phyloP scores from a whole-genome alignment of 2,113 vertebrate genomes.

The Furnarius figulus region DNA sequence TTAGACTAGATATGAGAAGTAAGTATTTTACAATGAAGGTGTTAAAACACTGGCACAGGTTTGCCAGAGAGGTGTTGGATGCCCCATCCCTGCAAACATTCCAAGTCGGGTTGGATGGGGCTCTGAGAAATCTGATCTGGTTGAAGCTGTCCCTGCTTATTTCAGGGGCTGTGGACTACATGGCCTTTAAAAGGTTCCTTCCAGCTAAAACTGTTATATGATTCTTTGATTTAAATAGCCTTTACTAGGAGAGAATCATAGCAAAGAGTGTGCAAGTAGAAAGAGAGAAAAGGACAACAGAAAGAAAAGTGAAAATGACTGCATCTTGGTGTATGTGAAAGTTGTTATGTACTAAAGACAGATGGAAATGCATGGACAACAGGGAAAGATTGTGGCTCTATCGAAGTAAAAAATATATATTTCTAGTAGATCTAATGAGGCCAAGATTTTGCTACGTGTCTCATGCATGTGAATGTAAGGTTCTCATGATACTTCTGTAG shows the following conservation, averaged over 20 bases:
- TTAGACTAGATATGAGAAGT: neutral
- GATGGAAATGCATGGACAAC: neutral
- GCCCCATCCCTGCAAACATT: neutral
- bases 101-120: too few species aligned
- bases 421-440: neutral
- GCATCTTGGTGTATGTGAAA: neutral
- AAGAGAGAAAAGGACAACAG: neutral
- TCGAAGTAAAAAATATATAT: neutral
- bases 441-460: neutral
- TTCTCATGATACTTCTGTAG: neutral
- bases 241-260: neutral
- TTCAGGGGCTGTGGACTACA: neutral
- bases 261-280: neutral
- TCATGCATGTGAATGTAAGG: neutral
- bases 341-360: neutral
- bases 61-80: neutral
- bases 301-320: neutral
- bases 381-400: neutral
- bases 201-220: neutral
- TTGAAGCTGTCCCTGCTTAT: neutral
- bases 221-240: neutral
- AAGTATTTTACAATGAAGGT: neutral
- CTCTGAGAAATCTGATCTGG: neutral
- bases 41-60: neutral
- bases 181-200: neutral